These are phyloP conservation scores for Lycaon pictus DNA, from an alignment of 2,113 vertebrate genomes.

Conservation along the genomic window DNA sequence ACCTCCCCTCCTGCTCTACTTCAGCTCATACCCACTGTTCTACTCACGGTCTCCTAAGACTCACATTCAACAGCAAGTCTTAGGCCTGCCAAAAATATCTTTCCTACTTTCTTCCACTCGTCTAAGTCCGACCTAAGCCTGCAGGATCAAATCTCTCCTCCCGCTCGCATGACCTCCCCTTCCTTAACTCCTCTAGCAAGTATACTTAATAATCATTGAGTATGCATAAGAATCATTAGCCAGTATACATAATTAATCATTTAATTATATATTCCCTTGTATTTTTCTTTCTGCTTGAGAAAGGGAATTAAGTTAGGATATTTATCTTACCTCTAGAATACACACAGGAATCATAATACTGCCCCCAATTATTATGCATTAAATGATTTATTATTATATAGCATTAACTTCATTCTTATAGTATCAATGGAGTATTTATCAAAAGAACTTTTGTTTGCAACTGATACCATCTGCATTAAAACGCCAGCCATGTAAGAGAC, in stretches of 20 bases:
- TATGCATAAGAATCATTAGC: not conserved
- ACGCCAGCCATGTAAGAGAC: not conserved
- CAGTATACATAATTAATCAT: not conserved
- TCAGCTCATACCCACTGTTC: not conserved
- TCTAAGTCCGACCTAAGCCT: not conserved
- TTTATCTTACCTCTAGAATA: not conserved
- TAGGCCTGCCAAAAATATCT: not conserved
- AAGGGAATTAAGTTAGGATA: not conserved
- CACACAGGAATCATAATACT: not conserved
- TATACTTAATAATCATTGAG: not conserved
- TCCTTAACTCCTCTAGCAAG: not conserved
- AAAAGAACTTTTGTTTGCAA: not conserved
- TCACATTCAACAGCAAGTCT: not conserved
- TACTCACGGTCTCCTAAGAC: not conserved
- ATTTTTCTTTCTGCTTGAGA: not conserved
- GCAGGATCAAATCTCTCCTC: not conserved
- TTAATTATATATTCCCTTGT: not conserved
- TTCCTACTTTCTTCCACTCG: not conserved
- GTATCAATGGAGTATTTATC: not conserved
- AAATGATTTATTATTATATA: not conserved
- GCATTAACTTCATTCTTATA: not conserved
- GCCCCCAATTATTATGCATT: not conserved
- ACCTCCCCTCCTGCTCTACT: not conserved
- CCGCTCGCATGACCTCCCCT: not conserved
- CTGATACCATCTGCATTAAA: not conserved